phyloP scores from a whole-genome alignment of 2,888 invertebrate genomes.

The Cenopis cana region DNA sequence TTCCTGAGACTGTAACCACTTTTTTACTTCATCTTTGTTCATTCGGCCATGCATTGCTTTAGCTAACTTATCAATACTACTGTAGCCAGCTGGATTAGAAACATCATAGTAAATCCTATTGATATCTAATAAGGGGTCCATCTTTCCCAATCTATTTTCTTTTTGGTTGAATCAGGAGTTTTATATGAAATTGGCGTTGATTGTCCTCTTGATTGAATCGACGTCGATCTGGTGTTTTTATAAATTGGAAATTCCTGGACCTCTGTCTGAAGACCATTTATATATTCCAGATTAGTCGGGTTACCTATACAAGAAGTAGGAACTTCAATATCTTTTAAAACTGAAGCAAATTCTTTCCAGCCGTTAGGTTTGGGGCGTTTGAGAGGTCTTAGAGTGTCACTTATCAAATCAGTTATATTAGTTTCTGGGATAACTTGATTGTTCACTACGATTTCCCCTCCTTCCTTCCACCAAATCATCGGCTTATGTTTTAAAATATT shows the following conservation, averaged over 20 bases:
- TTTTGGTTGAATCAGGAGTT: conserved; percentile 34
- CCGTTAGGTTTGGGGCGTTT: too few species aligned
- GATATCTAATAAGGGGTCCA: not conserved
- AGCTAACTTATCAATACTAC: conserved; percentile 43
- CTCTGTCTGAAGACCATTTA: conserved; percentile 15
- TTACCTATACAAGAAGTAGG: conserved; percentile 52
- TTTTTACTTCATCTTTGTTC: conserved; percentile 44
- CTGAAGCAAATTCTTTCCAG: too few species aligned
- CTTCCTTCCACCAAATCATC: conserved; percentile 47
- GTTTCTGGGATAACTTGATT: conserved; percentile 48
- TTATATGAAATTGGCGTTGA: not conserved
- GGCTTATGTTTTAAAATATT: conserved; percentile 37
- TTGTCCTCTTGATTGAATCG: too few species aligned
- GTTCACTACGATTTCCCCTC: conserved; percentile 49
- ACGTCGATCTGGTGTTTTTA: too few species aligned
- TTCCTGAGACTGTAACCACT: conserved; percentile 49
- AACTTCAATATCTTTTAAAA: not conserved
- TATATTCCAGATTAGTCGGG: conserved; percentile 46
- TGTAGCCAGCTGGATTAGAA: not conserved
- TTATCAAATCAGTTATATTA: conserved; percentile 53
- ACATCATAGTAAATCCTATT: not conserved
- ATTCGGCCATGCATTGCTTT: conserved; percentile 50
- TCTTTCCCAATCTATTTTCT: conserved; percentile 45
- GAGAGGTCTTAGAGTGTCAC: conserved; percentile 12
- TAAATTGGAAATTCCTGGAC: too few species aligned